Percentiles rank a stretch among this genome's conserved stretches.
Evolutionary conservation across 2,113 vertebrate genomes (phyloP).

Genomic region (Nesoenas mayeri): DNA sequence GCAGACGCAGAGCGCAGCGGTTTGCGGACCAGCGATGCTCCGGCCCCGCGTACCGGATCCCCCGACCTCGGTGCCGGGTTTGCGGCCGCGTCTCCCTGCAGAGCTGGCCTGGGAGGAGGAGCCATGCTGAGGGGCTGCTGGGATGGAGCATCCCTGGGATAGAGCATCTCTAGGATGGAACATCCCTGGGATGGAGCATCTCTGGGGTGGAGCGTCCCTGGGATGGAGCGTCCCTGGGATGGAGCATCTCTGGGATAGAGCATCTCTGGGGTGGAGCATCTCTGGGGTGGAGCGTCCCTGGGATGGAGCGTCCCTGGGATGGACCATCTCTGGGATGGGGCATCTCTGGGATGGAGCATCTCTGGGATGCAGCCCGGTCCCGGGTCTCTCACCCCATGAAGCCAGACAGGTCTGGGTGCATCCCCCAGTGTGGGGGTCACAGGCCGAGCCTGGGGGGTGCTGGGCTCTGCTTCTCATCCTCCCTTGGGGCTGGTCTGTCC

Average conservation of each 20-base stretch:
- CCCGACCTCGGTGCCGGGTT: fast-evolving
- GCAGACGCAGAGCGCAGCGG: not conserved
- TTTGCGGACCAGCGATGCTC: not conserved
- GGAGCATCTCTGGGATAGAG: too few species aligned
- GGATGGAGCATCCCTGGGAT: not conserved
- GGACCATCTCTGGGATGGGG: too few species aligned
- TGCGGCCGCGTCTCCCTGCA: not conserved
- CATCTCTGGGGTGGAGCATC: too few species aligned
- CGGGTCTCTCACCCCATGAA: not conserved
- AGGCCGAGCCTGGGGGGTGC: not conserved
- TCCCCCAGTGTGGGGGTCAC: not conserved
- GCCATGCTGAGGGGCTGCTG: fast-evolving
- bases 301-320: too few species aligned
- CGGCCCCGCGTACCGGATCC: fast-evolving
- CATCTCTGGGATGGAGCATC: not conserved
- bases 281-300: too few species aligned
- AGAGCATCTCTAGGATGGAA: too few species aligned
- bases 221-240: too few species aligned
- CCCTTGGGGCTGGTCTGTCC: too few species aligned
- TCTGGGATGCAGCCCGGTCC: not conserved
- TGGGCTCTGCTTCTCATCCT: fast-evolving
- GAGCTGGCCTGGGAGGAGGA: not conserved
- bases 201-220: too few species aligned
- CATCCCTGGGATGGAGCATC: too few species aligned
- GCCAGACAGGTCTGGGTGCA: not conserved